phyloP scores from a whole-genome alignment of 2,113 vertebrate species.

The Rattus norvegicus region DNA sequence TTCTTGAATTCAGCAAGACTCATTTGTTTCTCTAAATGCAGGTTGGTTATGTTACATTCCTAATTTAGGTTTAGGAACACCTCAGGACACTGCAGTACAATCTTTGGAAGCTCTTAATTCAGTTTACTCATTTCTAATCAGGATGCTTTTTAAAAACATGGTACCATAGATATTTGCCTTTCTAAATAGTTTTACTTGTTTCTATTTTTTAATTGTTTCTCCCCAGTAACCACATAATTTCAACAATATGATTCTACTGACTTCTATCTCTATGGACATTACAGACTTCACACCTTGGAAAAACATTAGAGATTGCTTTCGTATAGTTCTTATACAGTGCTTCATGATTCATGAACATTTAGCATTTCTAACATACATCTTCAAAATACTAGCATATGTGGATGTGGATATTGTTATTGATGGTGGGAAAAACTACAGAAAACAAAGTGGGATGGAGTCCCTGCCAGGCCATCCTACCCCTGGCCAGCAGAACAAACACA shows the following conservation, averaged over 20 bases:
- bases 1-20: slow-evolving; percentile 36
- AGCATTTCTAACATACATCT: slow-evolving; percentile 30
- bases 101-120: slow-evolving; percentile 9
- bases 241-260: slow-evolving; percentile 9
- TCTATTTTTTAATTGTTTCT: slow-evolving; percentile 13
- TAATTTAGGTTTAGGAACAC: not conserved
- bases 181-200: not conserved
- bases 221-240: slow-evolving; percentile 19
- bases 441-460: slow-evolving; percentile 32
- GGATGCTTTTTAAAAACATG: slow-evolving; percentile 28
- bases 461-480: not conserved
- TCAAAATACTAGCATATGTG: slow-evolving; percentile 51
- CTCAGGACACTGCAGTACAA: not conserved
- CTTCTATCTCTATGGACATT: not conserved
- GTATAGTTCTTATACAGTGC: not conserved
- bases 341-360: slow-evolving; percentile 57
- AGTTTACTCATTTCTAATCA: not conserved
- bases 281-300: not conserved
- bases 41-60: slow-evolving; percentile 19
- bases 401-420: slow-evolving; percentile 8
- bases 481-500: slow-evolving; percentile 15
- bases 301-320: slow-evolving; percentile 1
- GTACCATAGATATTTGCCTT: slow-evolving; percentile 1
- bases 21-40: slow-evolving; percentile 32
- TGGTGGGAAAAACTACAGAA: slow-evolving; percentile 13